phyloP scores from a whole-genome alignment of 2,888 invertebrate genomes.

The Caenorhabditis afra region DNA sequence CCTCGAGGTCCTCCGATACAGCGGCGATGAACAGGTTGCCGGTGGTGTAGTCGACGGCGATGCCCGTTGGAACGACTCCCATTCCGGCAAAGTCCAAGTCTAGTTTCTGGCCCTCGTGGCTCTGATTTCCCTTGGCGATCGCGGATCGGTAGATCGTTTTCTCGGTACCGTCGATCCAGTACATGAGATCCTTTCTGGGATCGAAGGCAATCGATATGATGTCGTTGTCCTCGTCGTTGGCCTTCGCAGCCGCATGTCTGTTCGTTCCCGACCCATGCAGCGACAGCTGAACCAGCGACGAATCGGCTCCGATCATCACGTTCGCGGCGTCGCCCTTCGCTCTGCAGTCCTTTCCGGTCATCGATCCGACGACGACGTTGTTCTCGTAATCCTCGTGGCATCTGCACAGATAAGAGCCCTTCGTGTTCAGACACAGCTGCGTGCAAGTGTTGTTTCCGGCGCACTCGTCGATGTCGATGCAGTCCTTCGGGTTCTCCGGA shows the following conservation, averaged over 20 bases:
- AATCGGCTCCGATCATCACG: constrained; percentile 76
- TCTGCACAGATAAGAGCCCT: constrained; percentile 91
- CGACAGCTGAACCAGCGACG: constrained; percentile 74
- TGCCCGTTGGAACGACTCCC: constrained; percentile 86
- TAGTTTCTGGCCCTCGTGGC: constrained; percentile 78
- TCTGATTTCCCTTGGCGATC: constrained; percentile 78
- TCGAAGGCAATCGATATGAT: constrained; percentile 89
- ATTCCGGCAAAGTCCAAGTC: constrained; percentile 77
- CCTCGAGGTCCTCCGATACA: constrained; percentile 60
- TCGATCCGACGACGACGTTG: constrained; percentile 79
- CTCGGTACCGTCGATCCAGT: constrained; percentile 90
- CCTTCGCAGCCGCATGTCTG: constrained; percentile 75
- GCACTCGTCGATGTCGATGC: constrained; percentile 81
- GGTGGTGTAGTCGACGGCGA: constrained; percentile 94
- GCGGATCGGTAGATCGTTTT: constrained; percentile 71
- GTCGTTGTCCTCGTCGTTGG: constrained; percentile 87
- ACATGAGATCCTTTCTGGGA: constrained; percentile 86
- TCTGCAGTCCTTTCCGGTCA: constrained; percentile 80
- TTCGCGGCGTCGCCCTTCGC: constrained; percentile 74
- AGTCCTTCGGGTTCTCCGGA: constrained; percentile 78
- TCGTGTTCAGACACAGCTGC: constrained; percentile 92
- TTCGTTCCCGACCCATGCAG: constrained; percentile 75
- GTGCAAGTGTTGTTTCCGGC: constrained; percentile 89
- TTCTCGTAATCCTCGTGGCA: constrained; percentile 84
- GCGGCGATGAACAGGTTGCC: constrained; percentile 81